Evolutionary conservation across 2,888 invertebrate species (phyloP), one percentile per base, ranked within the genome.

Genomic region (Esperia sulphurella): DNA sequence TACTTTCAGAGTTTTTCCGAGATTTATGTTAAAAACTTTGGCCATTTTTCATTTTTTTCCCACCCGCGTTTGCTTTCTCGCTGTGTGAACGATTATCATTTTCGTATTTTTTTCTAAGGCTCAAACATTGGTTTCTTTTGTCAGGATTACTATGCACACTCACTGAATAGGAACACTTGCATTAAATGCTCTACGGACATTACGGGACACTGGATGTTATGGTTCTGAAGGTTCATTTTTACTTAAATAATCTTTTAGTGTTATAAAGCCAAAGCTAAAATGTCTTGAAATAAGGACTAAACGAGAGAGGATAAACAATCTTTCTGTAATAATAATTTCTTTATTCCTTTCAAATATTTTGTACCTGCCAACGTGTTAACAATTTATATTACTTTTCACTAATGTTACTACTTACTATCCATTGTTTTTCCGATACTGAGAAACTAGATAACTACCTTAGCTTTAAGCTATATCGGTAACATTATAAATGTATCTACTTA

Each of bases 1-100:
- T 78, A 82, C 83, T 83, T 80, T 74, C 57, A 63, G 74, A 79
- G 77, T 79, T 80, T 79, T 63, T 68, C 52, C 59, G 60, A 84
- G 87, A 88, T 88, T 88, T 88, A 88, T 87, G 86, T 83, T 77
- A 69, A 82, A 85, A 88, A 88, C 79, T 88, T 88, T 52, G 64
- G 62, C 75, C 80, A 83, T 88, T 86, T 82, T 79, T 88, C 88
- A 85, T 83, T 79, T 82, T 79, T 74, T 68, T 67, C 62, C 63
- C 61, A 53, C 61, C 54, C 61, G 58, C 54, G 53, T 64, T 62
- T 61, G 65, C 63, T 73, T 68, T 75, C 64, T 68, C 63, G 71
- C 77, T 73, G 76, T 81, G 77, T 78, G 81, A 81, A 81, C 81
- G 85, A 85, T 86, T 85, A 86, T 86, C 81, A 78, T 84, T 79